Conservation (phyloP, 37 sponge, comb jelly and placozoan genomes). For the Beroe forskalii region DNA sequence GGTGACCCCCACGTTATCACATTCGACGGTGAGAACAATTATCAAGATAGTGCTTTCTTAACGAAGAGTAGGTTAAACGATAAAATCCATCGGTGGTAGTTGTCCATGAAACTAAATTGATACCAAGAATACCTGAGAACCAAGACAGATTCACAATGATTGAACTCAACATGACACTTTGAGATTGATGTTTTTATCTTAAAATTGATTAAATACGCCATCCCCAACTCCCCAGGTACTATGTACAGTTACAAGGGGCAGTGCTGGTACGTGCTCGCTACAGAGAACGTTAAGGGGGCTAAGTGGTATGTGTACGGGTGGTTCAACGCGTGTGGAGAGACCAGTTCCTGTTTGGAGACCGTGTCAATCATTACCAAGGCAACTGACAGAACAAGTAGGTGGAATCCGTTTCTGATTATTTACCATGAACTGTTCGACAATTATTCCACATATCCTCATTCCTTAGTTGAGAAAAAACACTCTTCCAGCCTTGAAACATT, state of each 20-base stretch:
- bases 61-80: neutral
- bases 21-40: conserved; percentile 55
- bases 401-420: too few species aligned
- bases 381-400: neutral
- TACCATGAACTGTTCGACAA: too few species aligned
- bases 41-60: neutral
- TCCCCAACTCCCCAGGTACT: neutral
- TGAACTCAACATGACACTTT: too few species aligned
- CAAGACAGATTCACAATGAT: too few species aligned
- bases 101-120: too few species aligned
- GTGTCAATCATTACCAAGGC: conserved; percentile 26
- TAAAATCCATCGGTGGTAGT: too few species aligned
- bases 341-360: conserved; percentile 33
- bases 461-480: too few species aligned
- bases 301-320: conserved; percentile 57
- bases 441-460: too few species aligned
- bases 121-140: too few species aligned
- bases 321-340: conserved; percentile 42
- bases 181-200: too few species aligned
- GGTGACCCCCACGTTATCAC: conserved; percentile 42
- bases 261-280: conserved; percentile 61
- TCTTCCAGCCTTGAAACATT: too few species aligned
- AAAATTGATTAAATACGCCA: too few species aligned
- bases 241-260: conserved; percentile 53
- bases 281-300: neutral